phyloP scores from a whole-genome alignment of 2,888 invertebrate species.

The Spilosoma lubricipeda region DNA sequence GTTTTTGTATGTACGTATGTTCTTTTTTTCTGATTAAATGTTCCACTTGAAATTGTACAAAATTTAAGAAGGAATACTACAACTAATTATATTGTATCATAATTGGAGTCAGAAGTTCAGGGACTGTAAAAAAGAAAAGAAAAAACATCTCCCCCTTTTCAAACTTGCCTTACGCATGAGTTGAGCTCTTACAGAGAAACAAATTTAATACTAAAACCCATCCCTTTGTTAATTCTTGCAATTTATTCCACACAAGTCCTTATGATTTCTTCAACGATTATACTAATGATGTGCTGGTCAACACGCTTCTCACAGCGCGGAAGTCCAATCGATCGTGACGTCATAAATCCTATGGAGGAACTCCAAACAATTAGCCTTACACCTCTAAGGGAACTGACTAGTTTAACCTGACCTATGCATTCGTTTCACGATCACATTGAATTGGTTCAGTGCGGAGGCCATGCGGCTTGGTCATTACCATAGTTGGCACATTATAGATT shows the following conservation, averaged over 20 bases:
- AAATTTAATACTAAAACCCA: no score
- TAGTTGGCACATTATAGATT: constrained; percentile 72
- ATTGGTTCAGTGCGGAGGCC: constrained; percentile 43
- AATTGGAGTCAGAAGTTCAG: no score
- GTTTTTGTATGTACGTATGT: no score
- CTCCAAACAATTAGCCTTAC: constrained; percentile 77
- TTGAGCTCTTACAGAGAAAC: no score
- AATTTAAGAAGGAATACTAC: no score
- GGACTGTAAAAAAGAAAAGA: no score
- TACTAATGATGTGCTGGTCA: constrained; percentile 47
- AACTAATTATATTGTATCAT: no score
- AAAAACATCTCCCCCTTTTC: no score
- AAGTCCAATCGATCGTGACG: constrained; percentile 66
- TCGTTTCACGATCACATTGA: constrained; percentile 30
- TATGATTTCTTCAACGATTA: constrained; percentile 16
- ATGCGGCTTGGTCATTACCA: constrained; percentile 50
- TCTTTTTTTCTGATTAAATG: no score
- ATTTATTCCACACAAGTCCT: constrained; percentile 16
- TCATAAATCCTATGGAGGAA: constrained; percentile 69
- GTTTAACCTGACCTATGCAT: constrained; percentile 39
- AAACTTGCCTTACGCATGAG: no score
- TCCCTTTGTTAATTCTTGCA: background rate
- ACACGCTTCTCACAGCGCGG: constrained; percentile 49
- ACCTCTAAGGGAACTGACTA: constrained; percentile 63
- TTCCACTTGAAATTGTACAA: no score